Evolutionary conservation across 2,113 vertebrate genomes (phyloP).

Genomic region (Meles meles): DNA sequence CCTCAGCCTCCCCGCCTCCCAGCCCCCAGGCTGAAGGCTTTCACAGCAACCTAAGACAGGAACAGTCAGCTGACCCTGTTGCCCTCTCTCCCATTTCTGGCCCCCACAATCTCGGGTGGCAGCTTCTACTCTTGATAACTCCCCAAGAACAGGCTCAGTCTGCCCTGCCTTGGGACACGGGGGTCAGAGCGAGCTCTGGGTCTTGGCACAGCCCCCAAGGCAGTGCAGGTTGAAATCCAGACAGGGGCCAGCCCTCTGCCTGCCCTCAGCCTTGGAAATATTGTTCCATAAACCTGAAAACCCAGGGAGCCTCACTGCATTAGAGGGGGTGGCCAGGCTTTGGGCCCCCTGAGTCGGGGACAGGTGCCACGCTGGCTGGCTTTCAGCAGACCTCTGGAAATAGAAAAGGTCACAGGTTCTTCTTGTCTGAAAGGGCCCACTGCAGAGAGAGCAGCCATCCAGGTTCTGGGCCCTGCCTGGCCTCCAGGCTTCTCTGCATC

Average conservation of each 20-base stretch:
- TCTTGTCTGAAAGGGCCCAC: background rate
- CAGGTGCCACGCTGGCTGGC: background rate
- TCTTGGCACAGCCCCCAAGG: background rate
- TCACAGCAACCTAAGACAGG: background rate
- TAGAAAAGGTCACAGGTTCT: background rate
- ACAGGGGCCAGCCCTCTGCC: background rate
- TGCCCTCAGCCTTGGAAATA: background rate
- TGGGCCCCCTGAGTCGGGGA: background rate
- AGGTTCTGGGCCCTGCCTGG: background rate
- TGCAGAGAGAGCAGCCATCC: background rate
- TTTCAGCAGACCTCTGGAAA: background rate
- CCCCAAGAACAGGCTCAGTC: background rate
- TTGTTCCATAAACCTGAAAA: background rate
- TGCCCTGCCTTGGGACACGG: background rate
- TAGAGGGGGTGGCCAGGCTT: background rate
- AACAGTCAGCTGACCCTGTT: background rate
- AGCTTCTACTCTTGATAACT: conserved; percentile 45
- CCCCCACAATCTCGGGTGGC: background rate
- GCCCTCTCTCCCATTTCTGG: background rate
- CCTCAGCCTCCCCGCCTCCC: background rate
- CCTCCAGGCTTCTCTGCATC: background rate
- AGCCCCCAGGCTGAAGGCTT: background rate
- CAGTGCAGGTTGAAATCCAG: conserved; percentile 6
- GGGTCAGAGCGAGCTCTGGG: conserved; percentile 20
- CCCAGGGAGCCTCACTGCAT: background rate